Base-by-base conservation (phyloP, 2,888 invertebrate species). In the Leptopterna dolabrata region DNA sequence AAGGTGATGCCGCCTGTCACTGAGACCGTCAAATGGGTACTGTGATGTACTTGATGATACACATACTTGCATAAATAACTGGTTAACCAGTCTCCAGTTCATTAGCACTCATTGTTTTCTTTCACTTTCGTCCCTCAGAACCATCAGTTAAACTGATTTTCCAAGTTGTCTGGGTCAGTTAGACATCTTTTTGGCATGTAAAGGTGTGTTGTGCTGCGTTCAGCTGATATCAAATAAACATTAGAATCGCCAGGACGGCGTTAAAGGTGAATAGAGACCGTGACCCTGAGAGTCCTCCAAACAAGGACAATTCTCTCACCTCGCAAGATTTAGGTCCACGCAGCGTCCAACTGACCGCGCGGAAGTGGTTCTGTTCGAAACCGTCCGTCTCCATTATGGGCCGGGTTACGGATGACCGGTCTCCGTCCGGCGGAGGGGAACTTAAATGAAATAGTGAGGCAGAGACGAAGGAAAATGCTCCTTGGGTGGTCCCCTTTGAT, bases 311-410 rank as follows among this genome's bases (percentile, higher is more conserved):
- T 63, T 63, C 55, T 55, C 63, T 63, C 63, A 63, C 63, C 24
- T 63, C 24, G 19, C 63, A 0, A 63, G 63, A 4, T 19, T 63
- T 27, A 63, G 16, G 24, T 36, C 73, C 30, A 30, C 30, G 4
- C 51, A 51, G 63, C 24, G 9, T 13, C 11, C 19, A 19, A 24
- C 19, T 24, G 63, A 63, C 63, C 36, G 73, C 73, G 6, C 73
- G 71, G 29, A 30, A 19, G 73, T 73, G 30, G 29, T 14, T 16
- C 14, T 1, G 73, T 13, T 13, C 13, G 13, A 36, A 36, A 73
- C 73, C 36, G 73, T 73, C 30, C 73, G 19, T 73, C 73, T 73
- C 73, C 73, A 73, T 73, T 73, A 73, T 73, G 73, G 19, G 73
- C 41, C 2, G 13, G 73, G 73, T 36, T 73, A 14, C 73, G 73